Conservation (phyloP, 2,797 vertebrate species). For the Myotis pilosus region DNA sequence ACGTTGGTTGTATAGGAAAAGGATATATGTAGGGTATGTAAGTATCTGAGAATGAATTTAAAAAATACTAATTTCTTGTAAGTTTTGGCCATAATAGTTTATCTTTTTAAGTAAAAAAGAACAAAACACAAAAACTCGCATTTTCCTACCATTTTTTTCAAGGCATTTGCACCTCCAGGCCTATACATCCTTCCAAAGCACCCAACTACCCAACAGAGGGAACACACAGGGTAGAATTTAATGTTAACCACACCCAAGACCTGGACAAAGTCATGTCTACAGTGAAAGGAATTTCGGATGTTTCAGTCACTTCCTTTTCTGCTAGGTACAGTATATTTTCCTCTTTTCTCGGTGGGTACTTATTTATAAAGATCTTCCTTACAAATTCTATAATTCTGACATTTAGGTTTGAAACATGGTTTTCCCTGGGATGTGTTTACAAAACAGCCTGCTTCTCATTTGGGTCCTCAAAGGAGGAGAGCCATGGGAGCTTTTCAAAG, state of each 20-base stretch:
- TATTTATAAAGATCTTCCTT: neutral
- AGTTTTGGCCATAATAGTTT: neutral
- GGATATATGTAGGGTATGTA: neutral
- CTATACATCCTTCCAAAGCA: conserved; percentile 79
- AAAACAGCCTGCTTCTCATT: neutral
- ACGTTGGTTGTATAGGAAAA: neutral
- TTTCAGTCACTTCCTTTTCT: conserved; percentile 80
- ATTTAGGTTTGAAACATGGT: neutral
- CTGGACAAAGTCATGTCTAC: conserved; percentile 83
- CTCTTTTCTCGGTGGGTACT: neutral
- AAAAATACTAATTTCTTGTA: neutral
- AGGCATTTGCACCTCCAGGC: conserved; percentile 81
- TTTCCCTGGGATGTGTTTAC: neutral
- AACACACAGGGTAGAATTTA: conserved; percentile 90
- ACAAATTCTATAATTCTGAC: neutral
- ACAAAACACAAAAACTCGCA: neutral
- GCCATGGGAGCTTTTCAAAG: neutral
- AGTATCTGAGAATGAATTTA: neutral
- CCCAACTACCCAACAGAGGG: conserved; percentile 72
- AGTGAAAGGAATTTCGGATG: conserved; percentile 82
- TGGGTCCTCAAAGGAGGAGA: neutral
- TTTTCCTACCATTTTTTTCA: neutral
- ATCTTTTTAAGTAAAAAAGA: neutral
- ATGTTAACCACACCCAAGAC: conserved; percentile 74
- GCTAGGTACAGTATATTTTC: conserved; percentile 84